Base-by-base conservation (phyloP, 2,113 vertebrate genomes). In the Petaurus breviceps region DNA sequence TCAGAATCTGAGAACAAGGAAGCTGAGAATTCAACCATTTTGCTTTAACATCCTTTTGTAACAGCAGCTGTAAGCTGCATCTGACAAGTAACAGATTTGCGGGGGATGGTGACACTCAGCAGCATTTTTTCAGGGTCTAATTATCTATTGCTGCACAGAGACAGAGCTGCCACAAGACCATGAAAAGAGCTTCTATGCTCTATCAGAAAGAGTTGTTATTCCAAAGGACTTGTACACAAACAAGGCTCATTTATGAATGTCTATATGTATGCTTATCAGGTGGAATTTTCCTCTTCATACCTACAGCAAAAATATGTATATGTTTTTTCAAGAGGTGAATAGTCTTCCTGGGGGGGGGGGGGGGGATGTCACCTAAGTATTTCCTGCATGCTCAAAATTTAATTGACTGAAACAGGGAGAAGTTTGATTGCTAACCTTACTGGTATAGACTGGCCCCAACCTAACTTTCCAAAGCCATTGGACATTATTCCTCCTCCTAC, bases 101-200 rank as follows among this genome's bases (percentile, higher is more conserved):
- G 90, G 93, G 92, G 93, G 91, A 77, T 77, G 19, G 61, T 89
- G 61, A 57, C 53, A 94, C 93, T 94, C 92, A 49, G 61, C 61
- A 93, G 24, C 49, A 54, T 37, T 95, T 61, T 93, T 57, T 43
- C 68, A 55, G 54, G 54, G 91, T 93, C 51, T 94, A 97, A 98
- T 97, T 97, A 98, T 96, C 96, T 95, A 43, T 97, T 95, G 95
- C 92, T 97, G 96, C 96, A 89, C 91, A 97, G 96, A 96, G 93
- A 89, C 92, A 97, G 96, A 97, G 92, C 96, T 95, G 94, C 92
- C 96, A 92, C 95, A 94, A 95, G 77, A 95, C 50, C 51, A 51
- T 55, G 43, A 96, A 96, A 96, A 95, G 94, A 97, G 95, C 93
- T 95, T 93, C 43, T 91, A 90, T 91, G 68, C 93, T 95, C 89